These are phyloP conservation scores for Sebastes diaconus DNA, from an alignment of 2,797 vertebrate genomes.

Conservation along the genomic window DNA sequence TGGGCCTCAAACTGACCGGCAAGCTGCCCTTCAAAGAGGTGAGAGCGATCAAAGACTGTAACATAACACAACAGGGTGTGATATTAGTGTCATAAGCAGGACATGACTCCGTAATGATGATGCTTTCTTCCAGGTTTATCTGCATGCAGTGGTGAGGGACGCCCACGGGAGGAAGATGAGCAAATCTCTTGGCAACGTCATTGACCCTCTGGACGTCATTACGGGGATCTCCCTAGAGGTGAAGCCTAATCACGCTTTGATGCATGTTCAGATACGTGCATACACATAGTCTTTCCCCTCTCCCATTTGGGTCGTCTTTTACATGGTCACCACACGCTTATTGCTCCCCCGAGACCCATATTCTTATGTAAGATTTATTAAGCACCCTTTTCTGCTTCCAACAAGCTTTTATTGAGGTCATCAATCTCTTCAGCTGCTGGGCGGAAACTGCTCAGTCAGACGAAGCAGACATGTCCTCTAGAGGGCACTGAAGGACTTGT, in stretches of 20 bases:
- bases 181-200: slow-evolving; percentile 95
- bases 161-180: slow-evolving; percentile 96
- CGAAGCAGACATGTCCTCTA: slow-evolving; percentile 57
- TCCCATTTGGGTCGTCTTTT: slow-evolving; percentile 34
- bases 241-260: slow-evolving; percentile 34
- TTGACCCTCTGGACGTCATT: slow-evolving; percentile 93
- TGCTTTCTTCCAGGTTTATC: slow-evolving; percentile 85
- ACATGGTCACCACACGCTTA: slow-evolving; percentile 31
- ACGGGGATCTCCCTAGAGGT: slow-evolving; percentile 91
- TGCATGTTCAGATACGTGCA: slow-evolving; percentile 11
- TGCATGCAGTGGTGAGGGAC: slow-evolving; percentile 92
- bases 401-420: slow-evolving; percentile 75
- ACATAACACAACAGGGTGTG: not conserved
- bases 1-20: slow-evolving; percentile 91
- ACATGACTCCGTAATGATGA: not conserved
- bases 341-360: slow-evolving; percentile 31
- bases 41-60: not conserved
- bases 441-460: slow-evolving; percentile 19
- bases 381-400: slow-evolving; percentile 54
- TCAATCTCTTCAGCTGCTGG: slow-evolving; percentile 59
- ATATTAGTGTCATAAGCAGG: not conserved
- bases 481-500: slow-evolving; percentile 69
- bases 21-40: slow-evolving; percentile 93
- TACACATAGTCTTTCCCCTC: slow-evolving; percentile 1
- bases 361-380: slow-evolving; percentile 70